Evolutionary conservation across 2,888 invertebrate genomes (phyloP), one percentile per base, ranked within the genome.

Genomic region (Sclerodermus sp.): DNA sequence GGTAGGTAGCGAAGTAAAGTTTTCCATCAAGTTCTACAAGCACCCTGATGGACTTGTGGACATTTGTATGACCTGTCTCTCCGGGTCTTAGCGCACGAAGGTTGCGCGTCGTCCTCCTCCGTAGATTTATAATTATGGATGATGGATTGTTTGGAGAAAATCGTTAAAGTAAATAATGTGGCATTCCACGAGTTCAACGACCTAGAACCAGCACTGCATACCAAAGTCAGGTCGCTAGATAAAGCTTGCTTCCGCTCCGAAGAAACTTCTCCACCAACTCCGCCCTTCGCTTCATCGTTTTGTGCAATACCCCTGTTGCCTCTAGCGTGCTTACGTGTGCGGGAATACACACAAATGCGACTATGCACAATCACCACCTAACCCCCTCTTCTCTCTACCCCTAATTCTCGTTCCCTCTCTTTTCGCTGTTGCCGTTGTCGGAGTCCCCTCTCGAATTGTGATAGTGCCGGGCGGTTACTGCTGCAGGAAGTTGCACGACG

Each of bases 111-210:
- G n/a, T n/a, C n/a, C n/a, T n/a, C n/a, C n/a, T n/a, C n/a, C n/a
- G 23, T 5, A 8, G 59, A 68, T 65, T 61, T 64, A 67, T 58
- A 68, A 67, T 67, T 58, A 60, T 60, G 46, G 18, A 23, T 54
- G 55, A 59, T 53, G 48, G 47, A 59, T 56, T 45, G 56, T 49
- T 12, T 37, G 32, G 44, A 42, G 44, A 34, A 45, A 53, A 62
- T 60, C 54, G 58, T 68, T 62, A 58, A 63, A 53, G 50, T 62
- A 68, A 66, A 65, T 59, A 58, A 59, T 51, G 53, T 44, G 50
- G 42, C 53, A 57, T 57, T 57, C 51, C 45, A 13, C 43, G 51
- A 47, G 52, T 17, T 49, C 56, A 15, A 45, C 45, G 42, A 47
- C 23, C 37, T 37, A 38, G 31, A 14, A 10, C 23, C 8, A 23